These are phyloP conservation scores for Cephalotes varians DNA, from an alignment of 2,888 invertebrate species.

Conservation along the genomic window DNA sequence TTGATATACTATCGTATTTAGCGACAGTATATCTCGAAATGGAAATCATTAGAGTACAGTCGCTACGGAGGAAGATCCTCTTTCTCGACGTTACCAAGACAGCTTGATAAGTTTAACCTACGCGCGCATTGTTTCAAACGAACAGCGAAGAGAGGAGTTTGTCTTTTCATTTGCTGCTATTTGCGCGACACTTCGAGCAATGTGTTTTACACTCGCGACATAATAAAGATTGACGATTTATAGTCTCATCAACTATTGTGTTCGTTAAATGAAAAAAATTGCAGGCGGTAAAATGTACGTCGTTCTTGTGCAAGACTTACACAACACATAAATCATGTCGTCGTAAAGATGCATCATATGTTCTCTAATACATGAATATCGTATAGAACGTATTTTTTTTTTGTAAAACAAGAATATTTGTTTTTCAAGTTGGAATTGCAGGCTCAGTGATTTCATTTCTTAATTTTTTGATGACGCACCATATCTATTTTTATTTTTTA, in stretches of 20 bases:
- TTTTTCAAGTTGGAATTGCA: neutral
- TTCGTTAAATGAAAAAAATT: neutral
- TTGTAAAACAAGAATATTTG: neutral
- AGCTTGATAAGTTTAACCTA: conserved; percentile 68
- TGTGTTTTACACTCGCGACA: conserved; percentile 20
- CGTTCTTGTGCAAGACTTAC: neutral
- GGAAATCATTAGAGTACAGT: conserved; percentile 5
- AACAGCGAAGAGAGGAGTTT: conserved; percentile 49
- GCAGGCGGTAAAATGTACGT: neutral
- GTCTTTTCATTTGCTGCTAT: conserved; percentile 55
- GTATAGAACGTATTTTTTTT: neutral
- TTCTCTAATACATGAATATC: neutral
- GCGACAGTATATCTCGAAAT: conserved; percentile 21
- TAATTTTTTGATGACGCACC: neutral
- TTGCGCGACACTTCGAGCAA: conserved; percentile 13
- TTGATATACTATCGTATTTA: neutral
- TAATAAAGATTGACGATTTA: conserved; percentile 18
- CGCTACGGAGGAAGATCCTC: conserved; percentile 54
- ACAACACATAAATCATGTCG: conserved; percentile 4
- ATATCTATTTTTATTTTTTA: neutral
- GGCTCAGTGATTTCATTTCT: neutral
- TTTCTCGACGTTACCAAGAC: conserved; percentile 54
- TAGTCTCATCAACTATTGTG: conserved; percentile 11
- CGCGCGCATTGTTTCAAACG: conserved; percentile 66
- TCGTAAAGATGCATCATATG: neutral